These are phyloP conservation scores for Apamea sordens DNA, from an alignment of 2,888 invertebrate genomes.

Conservation along the genomic window DNA sequence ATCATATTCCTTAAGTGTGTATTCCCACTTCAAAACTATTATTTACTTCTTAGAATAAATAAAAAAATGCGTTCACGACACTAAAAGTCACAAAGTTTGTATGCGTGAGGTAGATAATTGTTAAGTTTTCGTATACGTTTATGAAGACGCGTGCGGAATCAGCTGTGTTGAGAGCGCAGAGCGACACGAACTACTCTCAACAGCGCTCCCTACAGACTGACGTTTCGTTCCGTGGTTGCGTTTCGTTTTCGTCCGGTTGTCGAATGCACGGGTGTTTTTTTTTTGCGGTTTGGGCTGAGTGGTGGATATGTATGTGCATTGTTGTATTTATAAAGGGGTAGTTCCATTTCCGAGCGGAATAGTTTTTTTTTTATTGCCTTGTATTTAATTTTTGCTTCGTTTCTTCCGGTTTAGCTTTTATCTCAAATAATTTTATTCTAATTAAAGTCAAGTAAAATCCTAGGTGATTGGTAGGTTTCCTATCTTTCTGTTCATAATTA, in stretches of 20 bases:
- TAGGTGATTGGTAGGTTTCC: neutral
- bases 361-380: neutral
- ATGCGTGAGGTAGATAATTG: conserved; percentile 71
- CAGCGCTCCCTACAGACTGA: conserved; percentile 84
- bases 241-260: conserved; percentile 70
- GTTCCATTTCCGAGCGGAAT: conserved; percentile 58
- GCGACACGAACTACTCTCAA: conserved; percentile 73
- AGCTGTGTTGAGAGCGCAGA: conserved; percentile 73
- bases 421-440: neutral
- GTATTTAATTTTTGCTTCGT: neutral
- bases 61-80: conserved; percentile 70
- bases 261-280: conserved; percentile 68
- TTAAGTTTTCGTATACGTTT: conserved; percentile 69
- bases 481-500: neutral
- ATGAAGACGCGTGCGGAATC: conserved; percentile 82
- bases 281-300: conserved; percentile 66
- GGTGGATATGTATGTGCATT: conserved; percentile 65
- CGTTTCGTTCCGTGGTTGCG: conserved; percentile 66
- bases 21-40: conserved; percentile 69
- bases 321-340: conserved; percentile 68
- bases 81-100: conserved; percentile 71
- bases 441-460: neutral
- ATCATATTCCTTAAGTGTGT: conserved; percentile 72
- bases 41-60: conserved; percentile 55
- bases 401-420: neutral